Evolutionary conservation across 2,888 invertebrate genomes (phyloP).

Genomic region (Pseudococcus jackbeardsleyi): DNA sequence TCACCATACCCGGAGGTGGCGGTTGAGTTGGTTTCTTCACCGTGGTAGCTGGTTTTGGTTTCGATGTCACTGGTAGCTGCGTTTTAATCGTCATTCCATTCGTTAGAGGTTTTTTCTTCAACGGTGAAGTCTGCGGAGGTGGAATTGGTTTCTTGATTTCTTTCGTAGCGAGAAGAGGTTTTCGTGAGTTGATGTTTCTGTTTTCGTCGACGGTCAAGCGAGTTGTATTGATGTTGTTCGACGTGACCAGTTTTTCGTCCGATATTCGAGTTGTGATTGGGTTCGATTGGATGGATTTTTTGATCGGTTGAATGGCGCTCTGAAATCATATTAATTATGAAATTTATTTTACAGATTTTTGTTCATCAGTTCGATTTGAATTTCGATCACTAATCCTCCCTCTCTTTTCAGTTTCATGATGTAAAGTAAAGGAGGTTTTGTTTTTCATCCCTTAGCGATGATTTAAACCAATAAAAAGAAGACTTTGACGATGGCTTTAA

Average conservation of each 20-base stretch:
- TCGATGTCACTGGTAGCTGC: conserved; percentile 72
- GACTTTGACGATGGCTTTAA: too few relatives aligned
- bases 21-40: neutral
- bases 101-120: conserved; percentile 68
- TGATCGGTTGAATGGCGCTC: neutral
- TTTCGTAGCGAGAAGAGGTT: conserved; percentile 54
- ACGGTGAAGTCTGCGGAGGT: conserved; percentile 29
- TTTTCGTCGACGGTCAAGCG: neutral
- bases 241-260: neutral
- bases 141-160: conserved; percentile 66
- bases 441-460: too few relatives aligned
- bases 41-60: conserved; percentile 83
- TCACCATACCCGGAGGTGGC: conserved; percentile 43
- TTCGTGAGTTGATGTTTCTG: neutral
- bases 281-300: neutral
- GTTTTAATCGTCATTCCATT: conserved; percentile 75
- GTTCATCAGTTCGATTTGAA: neutral
- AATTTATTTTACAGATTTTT: neutral
- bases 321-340: neutral
- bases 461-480: too few relatives aligned
- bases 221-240: neutral
- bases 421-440: too few relatives aligned
- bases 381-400: neutral
- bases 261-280: neutral
- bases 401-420: too few relatives aligned